Evolutionary conservation across 1,140 invertebrate species (phyloP).

Genomic region (Thaumatotibia leucotreta): DNA sequence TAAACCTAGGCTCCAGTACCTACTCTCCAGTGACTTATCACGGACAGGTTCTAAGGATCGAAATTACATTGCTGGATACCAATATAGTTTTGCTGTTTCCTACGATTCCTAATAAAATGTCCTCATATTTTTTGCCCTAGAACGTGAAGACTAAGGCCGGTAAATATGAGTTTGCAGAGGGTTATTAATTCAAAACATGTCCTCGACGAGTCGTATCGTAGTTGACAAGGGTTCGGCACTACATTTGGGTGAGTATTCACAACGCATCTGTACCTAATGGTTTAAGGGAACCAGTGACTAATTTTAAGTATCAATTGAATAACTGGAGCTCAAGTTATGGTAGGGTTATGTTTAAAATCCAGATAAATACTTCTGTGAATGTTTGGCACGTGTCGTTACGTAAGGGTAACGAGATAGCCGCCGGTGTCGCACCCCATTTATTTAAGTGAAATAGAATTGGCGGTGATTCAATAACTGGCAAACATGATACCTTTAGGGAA

Average conservation of each 20-base stretch:
- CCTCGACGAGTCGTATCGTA: neutral
- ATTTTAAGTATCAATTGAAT: neutral
- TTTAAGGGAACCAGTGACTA: no score
- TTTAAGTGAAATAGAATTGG: neutral
- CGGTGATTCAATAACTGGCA: neutral
- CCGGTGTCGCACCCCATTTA: neutral
- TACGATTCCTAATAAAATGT: no score
- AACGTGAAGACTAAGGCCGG: neutral
- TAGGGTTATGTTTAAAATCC: neutral
- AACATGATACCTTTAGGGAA: neutral
- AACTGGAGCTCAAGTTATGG: neutral
- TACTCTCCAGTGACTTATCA: neutral
- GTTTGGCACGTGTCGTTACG: neutral
- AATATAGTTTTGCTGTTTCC: neutral
- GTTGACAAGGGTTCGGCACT: constrained; percentile 7
- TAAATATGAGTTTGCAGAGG: neutral
- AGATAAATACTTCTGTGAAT: neutral
- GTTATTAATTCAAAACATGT: constrained; percentile 7
- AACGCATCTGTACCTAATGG: neutral
- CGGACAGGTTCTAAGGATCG: neutral
- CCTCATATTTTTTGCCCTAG: no score
- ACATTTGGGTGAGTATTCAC: neutral
- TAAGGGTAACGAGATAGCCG: neutral
- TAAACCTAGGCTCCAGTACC: neutral
- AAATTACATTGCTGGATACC: neutral